phyloP scores from a whole-genome alignment of 1,140 invertebrate species.

The Drosophila lacteicornis region DNA sequence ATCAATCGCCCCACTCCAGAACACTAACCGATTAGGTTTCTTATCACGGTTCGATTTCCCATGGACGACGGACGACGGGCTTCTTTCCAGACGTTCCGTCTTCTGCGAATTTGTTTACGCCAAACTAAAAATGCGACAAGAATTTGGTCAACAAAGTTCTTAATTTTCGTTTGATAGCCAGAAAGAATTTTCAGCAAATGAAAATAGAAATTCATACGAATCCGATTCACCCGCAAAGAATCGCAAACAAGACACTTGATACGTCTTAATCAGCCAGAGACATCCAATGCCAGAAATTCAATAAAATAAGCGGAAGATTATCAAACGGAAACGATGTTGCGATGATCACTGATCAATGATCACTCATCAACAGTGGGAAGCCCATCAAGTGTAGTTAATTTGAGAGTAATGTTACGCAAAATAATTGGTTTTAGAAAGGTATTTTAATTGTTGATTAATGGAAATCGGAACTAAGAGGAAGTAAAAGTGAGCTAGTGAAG shows the following conservation, averaged over 20 bases:
- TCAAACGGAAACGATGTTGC: constrained; percentile 40
- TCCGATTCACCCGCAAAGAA: constrained; percentile 10
- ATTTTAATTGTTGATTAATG: background rate
- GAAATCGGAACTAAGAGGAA: background rate
- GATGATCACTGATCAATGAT: constrained; percentile 49
- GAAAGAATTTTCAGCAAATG: background rate
- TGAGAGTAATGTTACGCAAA: background rate
- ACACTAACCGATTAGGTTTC: constrained; percentile 37
- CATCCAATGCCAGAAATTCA: constrained; percentile 23
- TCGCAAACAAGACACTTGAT: constrained; percentile 43
- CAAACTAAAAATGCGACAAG: constrained; percentile 11
- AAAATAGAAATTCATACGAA: constrained; percentile 33
- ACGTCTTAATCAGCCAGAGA: constrained; percentile 9
- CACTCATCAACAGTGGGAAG: constrained; percentile 17
- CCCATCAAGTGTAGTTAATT: constrained; percentile 10
- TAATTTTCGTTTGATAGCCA: constrained; percentile 27
- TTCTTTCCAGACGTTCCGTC: constrained; percentile 37
- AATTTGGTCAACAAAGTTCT: constrained; percentile 50
- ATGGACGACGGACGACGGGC: background rate
- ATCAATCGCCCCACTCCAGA: constrained; percentile 36
- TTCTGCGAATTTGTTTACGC: constrained; percentile 45
- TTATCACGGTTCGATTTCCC: constrained; percentile 33
- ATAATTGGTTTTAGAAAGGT: too few relatives aligned
- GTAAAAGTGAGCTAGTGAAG: too few relatives aligned
- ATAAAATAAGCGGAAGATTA: constrained; percentile 23